A percentile compares a stretch with the other conserved stretches of the same genome.
These are phyloP conservation scores for Caenorhabditis sp. DNA, from an alignment of 2,888 invertebrate species.

Conservation along the genomic window DNA sequence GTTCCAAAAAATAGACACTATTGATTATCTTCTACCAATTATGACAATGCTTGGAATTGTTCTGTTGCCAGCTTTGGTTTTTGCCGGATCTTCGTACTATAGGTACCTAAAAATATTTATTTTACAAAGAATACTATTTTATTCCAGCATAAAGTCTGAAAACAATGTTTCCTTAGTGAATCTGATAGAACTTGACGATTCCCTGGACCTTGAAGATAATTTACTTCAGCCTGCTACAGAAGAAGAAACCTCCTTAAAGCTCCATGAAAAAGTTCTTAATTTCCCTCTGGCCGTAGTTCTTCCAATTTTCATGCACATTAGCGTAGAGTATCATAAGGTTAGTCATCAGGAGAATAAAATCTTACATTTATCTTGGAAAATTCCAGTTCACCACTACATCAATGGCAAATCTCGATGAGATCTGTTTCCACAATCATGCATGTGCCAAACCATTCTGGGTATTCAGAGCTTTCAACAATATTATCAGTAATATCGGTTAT, in stretches of 20 bases:
- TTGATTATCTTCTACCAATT: constrained; percentile 11
- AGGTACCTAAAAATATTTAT: too few species aligned
- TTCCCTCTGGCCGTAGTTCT: constrained; percentile 24
- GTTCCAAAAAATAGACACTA: constrained; percentile 13
- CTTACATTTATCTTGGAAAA: background rate
- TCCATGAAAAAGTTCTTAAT: constrained; percentile 18
- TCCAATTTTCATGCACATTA: constrained; percentile 32
- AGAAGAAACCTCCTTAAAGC: too few species aligned
- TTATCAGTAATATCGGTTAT: constrained; percentile 35
- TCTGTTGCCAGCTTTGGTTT: background rate
- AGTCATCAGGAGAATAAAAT: background rate
- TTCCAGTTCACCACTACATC: constrained; percentile 16
- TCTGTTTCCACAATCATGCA: constrained; percentile 35
- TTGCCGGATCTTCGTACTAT: too few species aligned
- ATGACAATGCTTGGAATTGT: constrained; percentile 6
- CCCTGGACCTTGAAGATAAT: constrained; percentile 10
- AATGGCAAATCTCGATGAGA: constrained; percentile 35
- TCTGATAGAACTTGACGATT: background rate
- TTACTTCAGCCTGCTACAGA: too few species aligned
- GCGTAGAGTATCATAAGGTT: constrained; percentile 20
- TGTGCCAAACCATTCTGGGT: constrained; percentile 27
- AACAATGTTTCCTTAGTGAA: too few species aligned
- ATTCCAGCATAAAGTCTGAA: too few species aligned
- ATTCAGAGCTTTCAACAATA: constrained; percentile 29
- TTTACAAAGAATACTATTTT: too few species aligned